A percentile compares a stretch with the other conserved stretches of the same genome.
Evolutionary conservation across 1,140 invertebrate genomes (phyloP).

Genomic region (Macrobrachium nipponense): DNA sequence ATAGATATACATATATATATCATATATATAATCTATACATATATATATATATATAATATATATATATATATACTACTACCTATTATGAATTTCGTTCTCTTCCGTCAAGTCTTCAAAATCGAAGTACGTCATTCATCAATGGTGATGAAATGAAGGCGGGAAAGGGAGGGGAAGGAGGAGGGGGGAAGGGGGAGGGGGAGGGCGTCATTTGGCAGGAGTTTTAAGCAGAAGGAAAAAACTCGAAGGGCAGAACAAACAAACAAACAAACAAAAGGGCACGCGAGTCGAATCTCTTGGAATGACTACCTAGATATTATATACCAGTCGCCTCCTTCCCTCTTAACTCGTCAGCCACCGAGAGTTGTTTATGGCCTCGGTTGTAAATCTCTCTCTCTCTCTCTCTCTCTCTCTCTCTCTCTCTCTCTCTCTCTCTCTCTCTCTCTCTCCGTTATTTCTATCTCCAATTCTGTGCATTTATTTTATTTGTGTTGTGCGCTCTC

Average conservation of each 20-base stretch:
- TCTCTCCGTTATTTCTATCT: neutral
- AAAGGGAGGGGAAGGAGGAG: neutral
- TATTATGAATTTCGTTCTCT: no score
- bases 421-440: constrained; percentile 41
- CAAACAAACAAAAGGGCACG: no score
- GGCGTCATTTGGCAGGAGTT: neutral
- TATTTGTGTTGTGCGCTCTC: neutral
- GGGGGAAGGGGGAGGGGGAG: constrained; percentile 5
- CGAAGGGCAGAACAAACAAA: neutral
- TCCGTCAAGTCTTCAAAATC: no score
- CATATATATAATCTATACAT: no score
- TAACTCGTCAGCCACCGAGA: no score
- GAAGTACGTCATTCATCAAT: no score
- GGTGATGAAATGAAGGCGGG: neutral
- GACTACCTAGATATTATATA: no score
- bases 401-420: constrained; percentile 41
- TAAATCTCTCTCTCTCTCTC: constrained; percentile 36
- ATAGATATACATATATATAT: no score
- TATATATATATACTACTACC: no score
- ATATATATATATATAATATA: no score
- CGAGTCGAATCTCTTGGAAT: no score
- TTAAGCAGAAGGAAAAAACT: neutral
- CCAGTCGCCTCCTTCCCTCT: no score
- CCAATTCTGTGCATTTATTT: neutral
- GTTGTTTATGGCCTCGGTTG: neutral